Percentiles rank a stretch among this genome's conserved stretches.
Evolutionary conservation across 2,888 invertebrate species (phyloP).

Genomic region (Bimastos eiseni): DNA sequence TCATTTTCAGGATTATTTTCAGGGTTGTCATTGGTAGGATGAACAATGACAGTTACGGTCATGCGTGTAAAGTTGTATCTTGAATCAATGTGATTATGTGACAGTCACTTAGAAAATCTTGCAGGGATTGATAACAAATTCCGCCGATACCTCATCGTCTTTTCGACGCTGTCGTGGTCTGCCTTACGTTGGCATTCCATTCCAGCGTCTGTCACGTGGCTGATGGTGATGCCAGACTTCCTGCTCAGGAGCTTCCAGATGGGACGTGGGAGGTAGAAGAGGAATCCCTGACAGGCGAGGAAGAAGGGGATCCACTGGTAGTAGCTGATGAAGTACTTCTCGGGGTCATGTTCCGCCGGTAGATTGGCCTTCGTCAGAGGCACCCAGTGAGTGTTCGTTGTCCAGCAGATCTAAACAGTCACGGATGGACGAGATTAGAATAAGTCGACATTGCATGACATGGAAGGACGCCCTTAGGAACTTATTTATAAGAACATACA

Average conservation of each 20-base stretch:
- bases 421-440: neutral
- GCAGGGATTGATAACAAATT: no score
- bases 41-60: no score
- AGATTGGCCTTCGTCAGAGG: constrained; percentile 47
- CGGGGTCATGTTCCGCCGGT: constrained; percentile 48
- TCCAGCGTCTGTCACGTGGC: constrained; percentile 42
- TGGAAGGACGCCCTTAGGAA: neutral
- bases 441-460: neutral
- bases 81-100: no score
- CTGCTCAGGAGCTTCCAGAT: constrained; percentile 61
- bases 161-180: constrained; percentile 39
- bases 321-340: constrained; percentile 61
- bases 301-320: constrained; percentile 64
- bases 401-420: constrained; percentile 62
- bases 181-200: constrained; percentile 40
- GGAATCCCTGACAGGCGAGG: constrained; percentile 46
- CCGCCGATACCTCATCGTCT: constrained; percentile 48
- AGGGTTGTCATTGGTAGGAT: neutral
- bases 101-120: no score
- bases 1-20: no score
- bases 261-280: constrained; percentile 58
- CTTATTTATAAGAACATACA: no score
- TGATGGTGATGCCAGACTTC: constrained; percentile 41
- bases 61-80: no score
- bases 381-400: constrained; percentile 65